These are phyloP conservation scores for Cherax destructor DNA, from an alignment of 1,140 invertebrate species.

Conservation along the genomic window DNA sequence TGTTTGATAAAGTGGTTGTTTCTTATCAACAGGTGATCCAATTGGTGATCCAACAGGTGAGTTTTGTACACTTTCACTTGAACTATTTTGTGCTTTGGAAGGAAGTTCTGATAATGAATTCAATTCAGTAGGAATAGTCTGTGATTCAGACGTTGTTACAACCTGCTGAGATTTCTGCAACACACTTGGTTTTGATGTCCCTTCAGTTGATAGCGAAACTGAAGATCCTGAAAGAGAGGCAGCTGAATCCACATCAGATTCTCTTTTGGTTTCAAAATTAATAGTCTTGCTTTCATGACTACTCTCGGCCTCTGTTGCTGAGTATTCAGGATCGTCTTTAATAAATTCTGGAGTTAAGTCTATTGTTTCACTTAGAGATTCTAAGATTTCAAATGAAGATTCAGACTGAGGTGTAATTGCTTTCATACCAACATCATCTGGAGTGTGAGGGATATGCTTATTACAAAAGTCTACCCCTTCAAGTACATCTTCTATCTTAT, in stretches of 20 bases:
- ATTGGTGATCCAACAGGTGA: background rate
- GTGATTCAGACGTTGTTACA: background rate
- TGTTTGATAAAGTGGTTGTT: background rate
- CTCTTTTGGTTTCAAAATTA: slow-evolving; percentile 8
- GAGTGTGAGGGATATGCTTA: slow-evolving; percentile 25
- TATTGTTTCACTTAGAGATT: slow-evolving; percentile 65
- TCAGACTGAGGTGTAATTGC: slow-evolving; percentile 64
- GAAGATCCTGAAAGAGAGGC: background rate
- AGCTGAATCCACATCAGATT: background rate
- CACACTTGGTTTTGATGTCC: background rate
- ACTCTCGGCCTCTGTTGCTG: background rate
- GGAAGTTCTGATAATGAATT: background rate
- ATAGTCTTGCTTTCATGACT: background rate
- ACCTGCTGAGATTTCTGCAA: slow-evolving; percentile 5
- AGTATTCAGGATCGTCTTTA: slow-evolving; percentile 2
- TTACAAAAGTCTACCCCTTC: background rate
- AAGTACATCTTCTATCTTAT: slow-evolving; percentile 15
- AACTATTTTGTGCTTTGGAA: background rate
- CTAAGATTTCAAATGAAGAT: slow-evolving; percentile 71
- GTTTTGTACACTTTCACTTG: background rate
- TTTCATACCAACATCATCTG: slow-evolving; percentile 49
- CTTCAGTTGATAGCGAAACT: background rate
- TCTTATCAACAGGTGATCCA: slow-evolving; percentile 24
- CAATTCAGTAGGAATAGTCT: background rate
- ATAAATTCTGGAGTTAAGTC: slow-evolving; percentile 34